These are phyloP conservation scores for Macroglossus sobrinus DNA, from an alignment of 2,113 vertebrate species.

Conservation along the genomic window DNA sequence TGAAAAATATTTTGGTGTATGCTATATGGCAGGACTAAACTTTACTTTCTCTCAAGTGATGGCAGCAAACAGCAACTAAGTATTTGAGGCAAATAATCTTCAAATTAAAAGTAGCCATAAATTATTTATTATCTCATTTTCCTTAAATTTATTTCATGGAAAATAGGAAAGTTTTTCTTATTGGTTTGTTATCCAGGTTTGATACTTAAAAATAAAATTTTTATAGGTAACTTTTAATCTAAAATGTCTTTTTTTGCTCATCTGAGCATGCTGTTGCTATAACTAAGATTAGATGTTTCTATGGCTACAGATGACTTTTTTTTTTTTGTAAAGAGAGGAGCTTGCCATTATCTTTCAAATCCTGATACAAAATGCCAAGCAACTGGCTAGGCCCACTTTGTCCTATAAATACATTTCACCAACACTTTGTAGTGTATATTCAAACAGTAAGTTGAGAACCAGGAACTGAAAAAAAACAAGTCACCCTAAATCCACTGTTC, in stretches of 20 bases:
- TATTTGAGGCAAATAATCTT: slow-evolving; percentile 14
- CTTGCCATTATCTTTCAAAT: slow-evolving; percentile 62
- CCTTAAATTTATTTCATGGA: background rate
- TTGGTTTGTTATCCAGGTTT: slow-evolving; percentile 33
- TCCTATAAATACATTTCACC: slow-evolving; percentile 66
- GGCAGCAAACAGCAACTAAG: background rate
- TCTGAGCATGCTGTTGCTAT: slow-evolving; percentile 21
- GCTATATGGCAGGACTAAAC: background rate
- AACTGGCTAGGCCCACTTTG: slow-evolving; percentile 47
- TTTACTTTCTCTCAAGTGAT: background rate
- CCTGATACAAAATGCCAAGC: slow-evolving; percentile 59
- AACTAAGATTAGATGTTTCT: slow-evolving; percentile 64
- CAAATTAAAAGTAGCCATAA: slow-evolving; percentile 17
- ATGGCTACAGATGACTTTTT: slow-evolving; percentile 49
- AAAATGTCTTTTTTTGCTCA: slow-evolving; percentile 32
- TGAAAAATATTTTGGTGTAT: background rate
- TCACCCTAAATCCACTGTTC: slow-evolving; percentile 44
- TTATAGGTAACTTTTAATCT: slow-evolving; percentile 49
- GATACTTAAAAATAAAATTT: slow-evolving; percentile 27
- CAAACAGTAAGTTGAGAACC: slow-evolving; percentile 63
- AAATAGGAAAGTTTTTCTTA: background rate
- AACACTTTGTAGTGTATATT: slow-evolving; percentile 64
- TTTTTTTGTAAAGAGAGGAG: slow-evolving; percentile 30
- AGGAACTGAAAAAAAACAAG: slow-evolving; percentile 40
- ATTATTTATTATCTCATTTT: slow-evolving; percentile 27